Evolutionary conservation across 2,797 vertebrate genomes (phyloP).

Genomic region (Sebastes steindachneri): DNA sequence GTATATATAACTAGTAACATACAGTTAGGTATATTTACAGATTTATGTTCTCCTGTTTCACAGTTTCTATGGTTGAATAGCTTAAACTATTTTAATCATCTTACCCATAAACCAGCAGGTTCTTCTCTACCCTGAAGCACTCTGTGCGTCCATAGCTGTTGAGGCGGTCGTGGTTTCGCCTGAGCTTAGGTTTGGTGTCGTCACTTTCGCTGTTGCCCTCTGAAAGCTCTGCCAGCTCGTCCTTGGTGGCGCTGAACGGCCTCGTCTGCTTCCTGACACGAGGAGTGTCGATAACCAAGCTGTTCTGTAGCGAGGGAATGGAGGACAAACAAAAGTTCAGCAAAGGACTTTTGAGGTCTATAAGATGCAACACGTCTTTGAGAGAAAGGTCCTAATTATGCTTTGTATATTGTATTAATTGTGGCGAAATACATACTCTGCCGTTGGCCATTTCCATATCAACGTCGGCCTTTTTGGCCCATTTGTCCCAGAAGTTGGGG

Average conservation of each 20-base stretch:
- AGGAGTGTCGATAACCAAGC: constrained; percentile 97
- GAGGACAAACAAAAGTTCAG: neutral
- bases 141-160: constrained; percentile 96
- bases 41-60: too few species aligned
- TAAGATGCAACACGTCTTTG: neutral
- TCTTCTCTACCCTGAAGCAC: constrained; percentile 98
- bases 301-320: constrained; percentile 88
- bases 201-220: constrained; percentile 94
- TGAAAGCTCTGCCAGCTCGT: constrained; percentile 95
- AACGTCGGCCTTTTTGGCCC: constrained; percentile 98
- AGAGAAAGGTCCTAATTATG: neutral
- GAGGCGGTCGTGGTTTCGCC: constrained; percentile 91
- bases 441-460: constrained; percentile 94
- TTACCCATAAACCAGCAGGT: constrained; percentile 97
- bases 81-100: neutral
- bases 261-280: constrained; percentile 96
- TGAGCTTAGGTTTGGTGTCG: constrained; percentile 92
- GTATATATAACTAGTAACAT: neutral
- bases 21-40: neutral
- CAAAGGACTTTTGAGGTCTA: neutral
- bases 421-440: constrained; percentile 87
- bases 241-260: constrained; percentile 96
- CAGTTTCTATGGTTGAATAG: neutral
- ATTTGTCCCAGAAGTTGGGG: constrained; percentile 99
- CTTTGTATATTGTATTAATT: neutral